Conservation (phyloP, 1,140 invertebrate species). For the Meloidogyne exigua region DNA sequence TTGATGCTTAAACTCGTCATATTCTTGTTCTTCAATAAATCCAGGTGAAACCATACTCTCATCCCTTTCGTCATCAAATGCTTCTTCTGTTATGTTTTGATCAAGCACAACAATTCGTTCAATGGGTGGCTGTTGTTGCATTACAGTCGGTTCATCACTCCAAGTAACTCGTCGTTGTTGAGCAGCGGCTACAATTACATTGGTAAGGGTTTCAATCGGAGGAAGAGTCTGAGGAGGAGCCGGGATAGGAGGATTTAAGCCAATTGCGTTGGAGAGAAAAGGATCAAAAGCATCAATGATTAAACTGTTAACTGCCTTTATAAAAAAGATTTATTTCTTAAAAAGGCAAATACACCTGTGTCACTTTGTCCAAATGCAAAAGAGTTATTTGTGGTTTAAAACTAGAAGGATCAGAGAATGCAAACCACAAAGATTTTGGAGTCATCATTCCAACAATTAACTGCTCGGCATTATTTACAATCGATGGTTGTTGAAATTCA, state of each 20-base stretch:
- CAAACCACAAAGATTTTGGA: conserved; percentile 24
- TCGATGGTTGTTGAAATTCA: not conserved
- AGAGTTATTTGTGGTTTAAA: conserved; percentile 15
- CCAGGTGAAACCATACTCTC: not conserved
- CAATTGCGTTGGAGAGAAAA: conserved; percentile 7
- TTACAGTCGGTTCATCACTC: conserved; percentile 11
- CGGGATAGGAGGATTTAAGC: not conserved
- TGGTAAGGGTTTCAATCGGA: not conserved
- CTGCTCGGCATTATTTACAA: not conserved
- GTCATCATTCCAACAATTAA: conserved; percentile 12
- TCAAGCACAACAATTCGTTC: not conserved
- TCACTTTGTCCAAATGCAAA: conserved; percentile 22
- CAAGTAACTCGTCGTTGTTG: conserved; percentile 17
- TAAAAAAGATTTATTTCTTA: not conserved
- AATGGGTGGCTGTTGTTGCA: conserved; percentile 7
- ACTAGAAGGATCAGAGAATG: conserved; percentile 2
- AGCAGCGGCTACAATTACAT: not conserved
- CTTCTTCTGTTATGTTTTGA: not conserved
- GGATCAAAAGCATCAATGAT: conserved; percentile 17
- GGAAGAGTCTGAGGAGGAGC: not conserved
- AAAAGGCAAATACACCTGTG: not conserved
- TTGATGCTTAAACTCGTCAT: conserved; percentile 4
- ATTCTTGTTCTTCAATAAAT: conserved; percentile 12
- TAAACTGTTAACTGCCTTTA: not conserved
- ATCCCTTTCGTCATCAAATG: not conserved